phyloP scores from a whole-genome alignment of 2,888 invertebrate genomes.

The Spisula subtruncata region DNA sequence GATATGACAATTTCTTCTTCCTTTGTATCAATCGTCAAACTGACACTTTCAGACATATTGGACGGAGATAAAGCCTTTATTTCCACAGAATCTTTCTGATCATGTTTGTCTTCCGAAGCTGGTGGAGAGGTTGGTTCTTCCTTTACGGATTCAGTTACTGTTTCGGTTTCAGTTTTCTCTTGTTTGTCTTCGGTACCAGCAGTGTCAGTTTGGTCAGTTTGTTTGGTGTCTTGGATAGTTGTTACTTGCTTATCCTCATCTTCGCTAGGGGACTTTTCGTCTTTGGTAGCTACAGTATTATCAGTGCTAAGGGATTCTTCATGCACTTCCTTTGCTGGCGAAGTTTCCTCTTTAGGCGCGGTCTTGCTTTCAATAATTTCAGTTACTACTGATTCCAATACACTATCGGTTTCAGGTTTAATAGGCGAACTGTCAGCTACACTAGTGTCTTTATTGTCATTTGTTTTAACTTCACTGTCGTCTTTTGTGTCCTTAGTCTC shows the following conservation, averaged over 20 bases:
- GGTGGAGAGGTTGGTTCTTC: conserved; percentile 15
- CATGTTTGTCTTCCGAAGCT: conserved; percentile 40
- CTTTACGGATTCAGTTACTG: not conserved
- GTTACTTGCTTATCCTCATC: conserved; percentile 24
- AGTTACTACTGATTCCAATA: not conserved
- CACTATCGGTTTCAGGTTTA: not conserved
- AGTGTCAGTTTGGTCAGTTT: not conserved
- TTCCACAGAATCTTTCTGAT: conserved; percentile 9
- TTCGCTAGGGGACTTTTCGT: not conserved
- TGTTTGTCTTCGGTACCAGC: not conserved
- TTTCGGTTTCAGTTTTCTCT: not conserved
- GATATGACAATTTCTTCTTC: not conserved
- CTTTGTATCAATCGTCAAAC: not conserved
- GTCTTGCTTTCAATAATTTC: not conserved
- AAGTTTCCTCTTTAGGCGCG: not conserved
- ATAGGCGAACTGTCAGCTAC: not conserved
- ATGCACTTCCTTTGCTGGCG: not conserved
- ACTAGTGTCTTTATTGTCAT: not conserved
- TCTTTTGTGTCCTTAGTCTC: not conserved
- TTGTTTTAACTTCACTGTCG: not conserved
- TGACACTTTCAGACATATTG: conserved; percentile 10
- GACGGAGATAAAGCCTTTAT: conserved; percentile 9
- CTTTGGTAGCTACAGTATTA: conserved; percentile 1
- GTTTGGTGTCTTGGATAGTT: conserved; percentile 4
- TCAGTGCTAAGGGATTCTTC: conserved; percentile 14